Evolutionary conservation across 1,140 invertebrate genomes (phyloP), one percentile per base, ranked within the genome.

Genomic region (Hesperophylax magnus): DNA sequence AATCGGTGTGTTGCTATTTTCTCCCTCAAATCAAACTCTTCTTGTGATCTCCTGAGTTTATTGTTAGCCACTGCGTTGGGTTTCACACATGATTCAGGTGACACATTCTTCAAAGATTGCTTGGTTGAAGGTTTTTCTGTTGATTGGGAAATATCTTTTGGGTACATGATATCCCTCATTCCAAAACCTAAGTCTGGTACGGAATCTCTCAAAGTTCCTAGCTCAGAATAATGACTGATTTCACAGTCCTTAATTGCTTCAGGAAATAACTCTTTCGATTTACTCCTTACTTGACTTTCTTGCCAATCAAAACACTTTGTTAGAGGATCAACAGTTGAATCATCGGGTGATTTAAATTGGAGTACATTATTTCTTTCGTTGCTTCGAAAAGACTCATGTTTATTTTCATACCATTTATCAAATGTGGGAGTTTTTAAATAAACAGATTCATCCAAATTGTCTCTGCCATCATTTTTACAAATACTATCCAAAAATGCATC

Each of bases 401-500:
- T 67, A 15, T 67, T 14, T 11, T 31, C 31, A 67, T 31, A 27
- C 63, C 63, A 67, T 67, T 67, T 67, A 34, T 67, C 27, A 39
- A 27, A 67, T 53, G 18, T 52, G 8, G 69, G 69, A 6, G 69
- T 72, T 52, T 72, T 18, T 72, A 72, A 72, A 53, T 72, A 72
- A 53, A 47, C 47, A 11, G 69, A 72, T 52, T 72, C 69, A 52
- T 72, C 69, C n/a, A 72, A 47, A 72, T 53, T 47, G 11, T 20
- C 18, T 80, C 72, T n/a, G 53, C 83, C 87, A 58, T 91, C 88
- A 83, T 90, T 90, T 6, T 87, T 86, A 80, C 91, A 89, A 3
- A 91, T 90, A 87, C 89, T 91, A 54, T 88, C 89, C 56, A 91
- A 81, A 86, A 91, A 92, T 47, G 88, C 88, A 83, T 92, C 91